phyloP scores from a whole-genome alignment of 2,113 vertebrate genomes.

The Trochalopteron elliotii region DNA sequence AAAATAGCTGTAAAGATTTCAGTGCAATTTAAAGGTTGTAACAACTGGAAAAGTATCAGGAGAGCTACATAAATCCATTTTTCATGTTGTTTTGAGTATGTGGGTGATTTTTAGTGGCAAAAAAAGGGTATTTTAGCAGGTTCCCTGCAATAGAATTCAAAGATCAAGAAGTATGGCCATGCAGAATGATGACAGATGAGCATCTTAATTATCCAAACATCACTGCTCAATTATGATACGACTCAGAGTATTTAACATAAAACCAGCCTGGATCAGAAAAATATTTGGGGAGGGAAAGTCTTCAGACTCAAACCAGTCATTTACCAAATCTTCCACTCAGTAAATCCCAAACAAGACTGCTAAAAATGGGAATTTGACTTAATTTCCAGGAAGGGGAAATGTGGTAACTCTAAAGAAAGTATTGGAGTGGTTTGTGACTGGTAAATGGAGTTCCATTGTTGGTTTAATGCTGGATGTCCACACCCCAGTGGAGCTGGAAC shows the following conservation, averaged over 20 bases:
- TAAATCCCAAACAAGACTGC: neutral
- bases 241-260: neutral
- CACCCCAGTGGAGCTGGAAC: neutral
- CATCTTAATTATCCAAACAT: conserved; percentile 10
- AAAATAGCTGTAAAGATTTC: neutral
- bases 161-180: neutral
- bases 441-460: neutral
- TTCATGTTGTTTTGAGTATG: neutral
- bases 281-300: neutral
- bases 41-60: neutral
- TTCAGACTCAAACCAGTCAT: neutral
- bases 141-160: neutral
- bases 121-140: neutral
- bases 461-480: neutral
- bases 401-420: neutral
- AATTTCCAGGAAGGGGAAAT: neutral
- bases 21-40: neutral
- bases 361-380: neutral
- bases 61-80: conserved; percentile 23
- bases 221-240: neutral
- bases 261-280: neutral
- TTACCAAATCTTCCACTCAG: neutral
- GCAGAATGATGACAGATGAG: conserved; percentile 16
- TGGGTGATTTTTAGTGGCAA: neutral
- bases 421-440: neutral